These are phyloP conservation scores for Phoeniculus purpureus DNA, from an alignment of 2,797 vertebrate genomes.

Conservation along the genomic window DNA sequence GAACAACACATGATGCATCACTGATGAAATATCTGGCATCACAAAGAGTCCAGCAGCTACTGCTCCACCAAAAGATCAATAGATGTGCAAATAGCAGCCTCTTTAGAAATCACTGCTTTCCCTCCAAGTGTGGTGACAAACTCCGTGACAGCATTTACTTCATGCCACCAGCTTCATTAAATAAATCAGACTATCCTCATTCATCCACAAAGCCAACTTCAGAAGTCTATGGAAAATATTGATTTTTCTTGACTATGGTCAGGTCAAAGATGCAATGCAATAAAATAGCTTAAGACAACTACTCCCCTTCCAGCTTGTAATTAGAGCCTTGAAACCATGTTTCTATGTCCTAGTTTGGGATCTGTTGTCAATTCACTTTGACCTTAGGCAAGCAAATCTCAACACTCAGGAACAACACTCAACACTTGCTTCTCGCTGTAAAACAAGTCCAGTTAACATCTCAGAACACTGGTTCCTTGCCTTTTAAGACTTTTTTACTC, in stretches of 20 bases:
- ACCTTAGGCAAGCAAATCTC: conserved; percentile 34
- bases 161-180: conserved; percentile 48
- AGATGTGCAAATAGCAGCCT: conserved; percentile 6
- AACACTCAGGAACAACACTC: neutral
- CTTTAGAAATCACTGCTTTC: conserved; percentile 27
- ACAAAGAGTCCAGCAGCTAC: neutral
- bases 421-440: neutral
- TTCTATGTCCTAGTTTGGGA: neutral
- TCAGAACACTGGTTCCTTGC: neutral
- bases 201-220: conserved; percentile 18
- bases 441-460: neutral
- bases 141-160: neutral
- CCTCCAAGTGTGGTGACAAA: conserved; percentile 3
- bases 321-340: neutral
- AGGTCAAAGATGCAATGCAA: conserved; percentile 39
- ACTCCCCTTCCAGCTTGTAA: conserved; percentile 16
- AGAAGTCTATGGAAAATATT: conserved; percentile 45
- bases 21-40: neutral
- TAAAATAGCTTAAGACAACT: conserved; percentile 45
- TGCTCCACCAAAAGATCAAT: conserved; percentile 22
- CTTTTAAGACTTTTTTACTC: neutral
- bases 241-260: conserved; percentile 40
- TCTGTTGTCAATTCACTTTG: conserved; percentile 24
- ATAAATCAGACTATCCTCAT: conserved; percentile 17
- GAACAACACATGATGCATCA: neutral